phyloP scores from a whole-genome alignment of 2,113 vertebrate species.

The Gallinago media region DNA sequence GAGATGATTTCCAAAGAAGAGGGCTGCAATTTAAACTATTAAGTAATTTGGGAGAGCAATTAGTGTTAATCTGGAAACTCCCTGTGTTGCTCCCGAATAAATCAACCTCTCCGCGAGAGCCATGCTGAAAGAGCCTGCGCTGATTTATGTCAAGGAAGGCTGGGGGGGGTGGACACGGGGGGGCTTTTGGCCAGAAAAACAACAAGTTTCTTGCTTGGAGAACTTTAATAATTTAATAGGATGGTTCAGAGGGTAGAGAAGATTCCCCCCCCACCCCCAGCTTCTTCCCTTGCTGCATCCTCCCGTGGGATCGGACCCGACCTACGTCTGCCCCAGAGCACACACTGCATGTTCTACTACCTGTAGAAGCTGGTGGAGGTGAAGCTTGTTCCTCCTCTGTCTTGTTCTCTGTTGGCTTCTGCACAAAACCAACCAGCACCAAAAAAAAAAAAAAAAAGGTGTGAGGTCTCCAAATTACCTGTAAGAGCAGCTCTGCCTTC shows the following conservation, averaged over 20 bases:
- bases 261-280: fast-evolving
- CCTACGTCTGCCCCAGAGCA: too few relatives aligned
- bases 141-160: neutral
- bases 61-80: slow-evolving; percentile 72
- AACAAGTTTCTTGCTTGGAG: neutral
- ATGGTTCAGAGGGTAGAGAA: neutral
- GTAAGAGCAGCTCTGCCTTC: neutral
- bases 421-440: neutral
- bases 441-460: neutral
- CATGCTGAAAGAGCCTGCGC: neutral
- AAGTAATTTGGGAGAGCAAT: slow-evolving; percentile 71
- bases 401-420: neutral
- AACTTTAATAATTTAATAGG: neutral
- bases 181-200: neutral
- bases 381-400: neutral
- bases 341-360: fast-evolving
- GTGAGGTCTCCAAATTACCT: neutral
- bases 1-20: slow-evolving; percentile 60
- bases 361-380: neutral
- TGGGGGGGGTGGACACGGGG: too few relatives aligned
- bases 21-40: slow-evolving; percentile 65
- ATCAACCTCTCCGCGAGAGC: slow-evolving; percentile 57
- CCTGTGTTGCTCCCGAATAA: slow-evolving; percentile 63
- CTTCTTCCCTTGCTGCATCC: fast-evolving
- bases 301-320: fast-evolving